Percentiles rank a stretch among this genome's conserved stretches.
phyloP scores from a whole-genome alignment of 2,797 vertebrate species.

The Meda fulgida region DNA sequence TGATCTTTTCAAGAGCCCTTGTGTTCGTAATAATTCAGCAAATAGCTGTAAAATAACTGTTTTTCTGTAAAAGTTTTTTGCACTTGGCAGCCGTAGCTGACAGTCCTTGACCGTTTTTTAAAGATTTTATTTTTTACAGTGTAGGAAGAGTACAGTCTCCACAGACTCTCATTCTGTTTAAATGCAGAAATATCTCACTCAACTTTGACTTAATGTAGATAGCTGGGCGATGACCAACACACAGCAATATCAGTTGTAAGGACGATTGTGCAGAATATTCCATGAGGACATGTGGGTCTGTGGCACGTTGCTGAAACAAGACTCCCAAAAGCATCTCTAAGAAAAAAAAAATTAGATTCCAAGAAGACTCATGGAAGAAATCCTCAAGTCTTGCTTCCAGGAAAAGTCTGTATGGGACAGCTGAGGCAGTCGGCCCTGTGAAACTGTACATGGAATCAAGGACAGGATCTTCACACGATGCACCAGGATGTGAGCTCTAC shows the following conservation, averaged over 20 bases:
- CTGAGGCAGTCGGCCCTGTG: background rate
- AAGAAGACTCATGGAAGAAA: conserved; percentile 37
- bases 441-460: conserved; percentile 16
- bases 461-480: conserved; percentile 1
- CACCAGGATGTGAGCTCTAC: conserved; percentile 29
- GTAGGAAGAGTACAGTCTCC: background rate
- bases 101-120: too few species aligned
- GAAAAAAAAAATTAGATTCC: conserved; percentile 17
- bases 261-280: background rate
- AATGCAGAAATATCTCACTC: conserved; percentile 8
- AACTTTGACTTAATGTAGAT: conserved; percentile 29
- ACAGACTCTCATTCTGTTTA: conserved; percentile 1
- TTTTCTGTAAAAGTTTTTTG: too few species aligned
- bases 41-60: too few species aligned
- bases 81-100: too few species aligned
- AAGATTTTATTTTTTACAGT: too few species aligned
- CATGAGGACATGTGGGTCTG: background rate
- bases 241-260: conserved; percentile 5
- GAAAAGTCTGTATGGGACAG: conserved; percentile 14
- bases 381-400: conserved; percentile 24
- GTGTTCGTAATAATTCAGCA: too few species aligned
- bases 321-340: conserved; percentile 32
- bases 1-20: conserved; percentile 4
- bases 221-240: background rate
- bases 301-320: conserved; percentile 33